Conservation (phyloP, 2,113 vertebrate genomes). For the Trinectes maculatus region DNA sequence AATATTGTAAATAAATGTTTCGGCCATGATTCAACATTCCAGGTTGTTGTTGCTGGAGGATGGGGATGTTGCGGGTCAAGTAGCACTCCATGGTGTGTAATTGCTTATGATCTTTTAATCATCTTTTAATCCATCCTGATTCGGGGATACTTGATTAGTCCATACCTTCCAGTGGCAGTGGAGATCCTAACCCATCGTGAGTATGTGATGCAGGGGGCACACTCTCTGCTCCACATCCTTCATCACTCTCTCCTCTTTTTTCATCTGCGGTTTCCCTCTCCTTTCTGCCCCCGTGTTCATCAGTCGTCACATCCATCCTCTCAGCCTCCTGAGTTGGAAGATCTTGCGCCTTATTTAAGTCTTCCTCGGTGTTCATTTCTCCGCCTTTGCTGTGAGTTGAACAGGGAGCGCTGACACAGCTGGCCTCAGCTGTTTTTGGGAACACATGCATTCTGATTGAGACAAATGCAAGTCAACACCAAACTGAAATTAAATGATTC, state of each 20-base stretch:
- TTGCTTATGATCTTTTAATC: constrained; percentile 1
- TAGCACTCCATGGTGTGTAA: not conserved
- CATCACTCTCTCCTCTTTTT: not conserved
- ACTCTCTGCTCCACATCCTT: constrained; percentile 2
- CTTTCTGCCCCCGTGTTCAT: constrained; percentile 1
- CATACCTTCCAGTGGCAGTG: constrained; percentile 50
- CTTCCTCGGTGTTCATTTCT: not conserved
- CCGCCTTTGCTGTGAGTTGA: constrained; percentile 10
- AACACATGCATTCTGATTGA: constrained; percentile 35
- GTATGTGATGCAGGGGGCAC: not conserved
- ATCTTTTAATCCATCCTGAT: constrained; percentile 19
- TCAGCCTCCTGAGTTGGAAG: constrained; percentile 13
- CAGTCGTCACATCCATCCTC: not conserved
- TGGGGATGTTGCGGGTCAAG: not conserved
- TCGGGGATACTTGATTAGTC: constrained; percentile 11
- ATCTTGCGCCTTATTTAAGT: not conserved
- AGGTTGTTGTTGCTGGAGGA: constrained; percentile 5
- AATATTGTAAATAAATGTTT: not conserved
- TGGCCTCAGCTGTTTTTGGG: constrained; percentile 39
- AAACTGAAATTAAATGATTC: not conserved
- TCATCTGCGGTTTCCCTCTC: not conserved
- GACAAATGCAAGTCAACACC: constrained; percentile 27
- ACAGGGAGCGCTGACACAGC: constrained; percentile 35
- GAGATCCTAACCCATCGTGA: constrained; percentile 18
- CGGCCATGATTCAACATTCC: not conserved